Evolutionary conservation across 2,113 vertebrate species (phyloP).

Genomic region (Kobus ellipsiprymnus): DNA sequence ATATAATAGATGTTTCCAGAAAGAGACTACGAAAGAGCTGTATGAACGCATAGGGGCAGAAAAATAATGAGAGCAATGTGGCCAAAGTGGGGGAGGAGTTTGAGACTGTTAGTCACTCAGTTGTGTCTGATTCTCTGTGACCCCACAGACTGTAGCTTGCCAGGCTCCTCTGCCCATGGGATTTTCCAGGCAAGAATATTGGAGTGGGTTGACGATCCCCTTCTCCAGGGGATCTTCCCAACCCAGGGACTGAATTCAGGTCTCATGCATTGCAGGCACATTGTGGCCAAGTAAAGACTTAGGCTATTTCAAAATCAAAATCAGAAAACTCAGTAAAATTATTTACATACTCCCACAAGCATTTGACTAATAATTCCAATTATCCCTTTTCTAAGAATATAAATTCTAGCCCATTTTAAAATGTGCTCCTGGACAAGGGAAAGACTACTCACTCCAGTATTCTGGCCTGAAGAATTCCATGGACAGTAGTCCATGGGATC

Average conservation of each 20-base stretch:
- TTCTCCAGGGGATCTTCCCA: not conserved
- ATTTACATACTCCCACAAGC: not conserved
- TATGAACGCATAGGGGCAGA: not conserved
- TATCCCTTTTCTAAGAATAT: not conserved
- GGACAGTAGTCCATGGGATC: not conserved
- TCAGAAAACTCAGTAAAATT: not conserved
- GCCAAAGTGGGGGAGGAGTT: not conserved
- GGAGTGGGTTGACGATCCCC: not conserved
- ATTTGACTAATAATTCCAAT: not conserved
- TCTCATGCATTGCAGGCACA: not conserved
- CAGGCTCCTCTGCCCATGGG: not conserved
- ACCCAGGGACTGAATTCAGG: not conserved
- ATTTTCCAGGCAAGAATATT: not conserved
- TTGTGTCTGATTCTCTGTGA: not conserved
- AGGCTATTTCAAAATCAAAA: not conserved
- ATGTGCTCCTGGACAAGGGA: not conserved
- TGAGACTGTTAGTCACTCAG: not conserved
- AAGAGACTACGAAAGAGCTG: slow-evolving; percentile 4
- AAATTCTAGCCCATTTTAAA: not conserved
- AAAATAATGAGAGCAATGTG: slow-evolving; percentile 12
- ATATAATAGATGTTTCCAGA: not conserved
- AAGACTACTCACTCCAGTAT: not conserved
- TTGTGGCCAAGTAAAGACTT: not conserved
- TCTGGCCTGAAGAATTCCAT: not conserved
- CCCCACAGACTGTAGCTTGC: not conserved